Evolutionary conservation across 53 echinoderm and acorn worm genomes (phyloP).

Genomic region (Patiria pectinifera): DNA sequence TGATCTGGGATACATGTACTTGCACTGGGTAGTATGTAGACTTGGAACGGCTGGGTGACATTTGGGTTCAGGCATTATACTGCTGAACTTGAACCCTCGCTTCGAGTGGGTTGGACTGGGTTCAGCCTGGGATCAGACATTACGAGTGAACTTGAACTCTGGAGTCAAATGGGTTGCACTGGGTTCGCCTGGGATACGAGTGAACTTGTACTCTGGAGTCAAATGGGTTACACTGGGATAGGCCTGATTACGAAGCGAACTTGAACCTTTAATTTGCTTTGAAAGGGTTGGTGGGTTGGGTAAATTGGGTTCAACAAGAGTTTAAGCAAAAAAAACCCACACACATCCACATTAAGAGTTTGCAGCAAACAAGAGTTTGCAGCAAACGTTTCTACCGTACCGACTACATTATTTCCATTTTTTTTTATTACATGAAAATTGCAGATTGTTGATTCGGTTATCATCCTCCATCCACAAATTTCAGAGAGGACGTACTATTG

Average conservation of each 20-base stretch:
- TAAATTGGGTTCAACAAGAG: background rate
- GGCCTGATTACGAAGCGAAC: background rate
- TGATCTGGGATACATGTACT: too few relatives aligned
- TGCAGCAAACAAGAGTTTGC: too few relatives aligned
- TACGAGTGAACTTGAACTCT: background rate
- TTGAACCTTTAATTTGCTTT: background rate
- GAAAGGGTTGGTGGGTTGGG: background rate
- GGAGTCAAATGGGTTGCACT: background rate
- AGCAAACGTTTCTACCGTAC: background rate
- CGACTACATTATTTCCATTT: background rate
- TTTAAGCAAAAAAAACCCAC: background rate
- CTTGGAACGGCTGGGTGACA: background rate
- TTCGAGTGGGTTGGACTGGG: background rate
- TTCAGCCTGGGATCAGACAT: background rate
- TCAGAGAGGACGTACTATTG: too few relatives aligned
- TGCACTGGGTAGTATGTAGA: too few relatives aligned
- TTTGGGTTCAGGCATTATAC: background rate
- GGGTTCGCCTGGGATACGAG: background rate
- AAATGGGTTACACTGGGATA: background rate
- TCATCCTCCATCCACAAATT: too few relatives aligned
- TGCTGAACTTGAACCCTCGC: background rate
- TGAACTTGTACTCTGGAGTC: background rate
- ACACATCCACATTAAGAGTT: too few relatives aligned
- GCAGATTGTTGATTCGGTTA: too few relatives aligned
- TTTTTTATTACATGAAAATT: too few relatives aligned